Evolutionary conservation across 2,797 vertebrate species (phyloP).

Genomic region (Uromys caudimaculatus): DNA sequence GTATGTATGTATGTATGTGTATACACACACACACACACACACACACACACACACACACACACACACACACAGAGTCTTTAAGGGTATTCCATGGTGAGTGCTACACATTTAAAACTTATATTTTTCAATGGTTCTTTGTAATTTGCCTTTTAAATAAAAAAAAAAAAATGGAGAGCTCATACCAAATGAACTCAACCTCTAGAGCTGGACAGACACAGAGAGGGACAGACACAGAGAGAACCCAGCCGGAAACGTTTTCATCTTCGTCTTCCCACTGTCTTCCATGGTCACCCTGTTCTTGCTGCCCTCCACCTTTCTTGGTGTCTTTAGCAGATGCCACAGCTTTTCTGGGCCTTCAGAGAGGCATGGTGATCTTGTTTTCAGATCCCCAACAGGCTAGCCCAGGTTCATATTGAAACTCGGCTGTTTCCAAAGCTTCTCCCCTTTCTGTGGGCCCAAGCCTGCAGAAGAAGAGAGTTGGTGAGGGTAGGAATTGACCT

Average conservation of each 20-base stretch:
- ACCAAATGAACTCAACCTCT: not conserved
- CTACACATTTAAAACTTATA: not conserved
- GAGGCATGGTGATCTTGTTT: not conserved
- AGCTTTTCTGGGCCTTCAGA: not conserved
- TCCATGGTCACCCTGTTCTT: accelerated
- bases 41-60: not conserved
- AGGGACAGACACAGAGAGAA: not conserved
- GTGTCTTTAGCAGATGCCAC: not conserved
- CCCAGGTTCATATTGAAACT: not conserved
- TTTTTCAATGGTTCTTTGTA: not conserved
- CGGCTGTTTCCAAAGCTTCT: not conserved
- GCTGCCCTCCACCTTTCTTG: not conserved
- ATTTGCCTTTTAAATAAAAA: not conserved
- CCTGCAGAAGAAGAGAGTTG: not conserved
- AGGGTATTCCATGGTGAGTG: not conserved
- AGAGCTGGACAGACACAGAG: too few relatives aligned
- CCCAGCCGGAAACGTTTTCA: not conserved
- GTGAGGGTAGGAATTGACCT: too few relatives aligned
- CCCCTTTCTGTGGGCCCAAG: not conserved
- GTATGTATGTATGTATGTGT: not conserved
- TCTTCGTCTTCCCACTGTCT: not conserved
- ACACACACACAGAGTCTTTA: not conserved
- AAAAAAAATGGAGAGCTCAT: not conserved
- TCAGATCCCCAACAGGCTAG: not conserved
- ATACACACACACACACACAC: not conserved